A percentile compares a stretch with the other conserved stretches of the same genome.
Conservation (phyloP, 2,888 invertebrate species). For the Sinodicranocentrus sp. region DNA sequence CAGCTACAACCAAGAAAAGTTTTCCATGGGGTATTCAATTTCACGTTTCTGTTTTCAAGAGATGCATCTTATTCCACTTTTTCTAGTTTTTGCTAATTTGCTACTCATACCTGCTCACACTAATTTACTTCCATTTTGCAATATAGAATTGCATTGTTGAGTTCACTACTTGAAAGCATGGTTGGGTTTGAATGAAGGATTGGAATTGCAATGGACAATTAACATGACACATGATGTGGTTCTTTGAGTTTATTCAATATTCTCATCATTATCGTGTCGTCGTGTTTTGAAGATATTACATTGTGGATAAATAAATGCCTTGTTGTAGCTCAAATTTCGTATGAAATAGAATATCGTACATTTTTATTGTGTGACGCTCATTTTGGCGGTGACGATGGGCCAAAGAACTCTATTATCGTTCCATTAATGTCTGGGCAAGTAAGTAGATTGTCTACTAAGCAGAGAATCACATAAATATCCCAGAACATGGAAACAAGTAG, state of each 20-base stretch:
- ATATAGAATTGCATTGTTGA: neutral
- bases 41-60: neutral
- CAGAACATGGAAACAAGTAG: neutral
- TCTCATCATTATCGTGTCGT: neutral
- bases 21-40: constrained; percentile 3
- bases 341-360: neutral
- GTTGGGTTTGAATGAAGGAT: neutral
- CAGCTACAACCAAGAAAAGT: neutral
- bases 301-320: neutral
- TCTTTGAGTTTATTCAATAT: neutral
- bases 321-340: neutral
- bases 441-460: neutral
- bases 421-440: neutral
- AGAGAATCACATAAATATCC: neutral
- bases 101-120: neutral
- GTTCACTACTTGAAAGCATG: neutral
- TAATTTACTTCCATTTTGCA: neutral
- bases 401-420: constrained; percentile 20
- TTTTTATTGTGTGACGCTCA: neutral
- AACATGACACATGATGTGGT: neutral
- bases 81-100: neutral
- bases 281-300: neutral
- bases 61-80: neutral
- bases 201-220: constrained; percentile 3
- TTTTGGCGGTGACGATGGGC: constrained; percentile 15